Conservation (phyloP, 2,113 vertebrate species). For the Danionella cerebrum region DNA sequence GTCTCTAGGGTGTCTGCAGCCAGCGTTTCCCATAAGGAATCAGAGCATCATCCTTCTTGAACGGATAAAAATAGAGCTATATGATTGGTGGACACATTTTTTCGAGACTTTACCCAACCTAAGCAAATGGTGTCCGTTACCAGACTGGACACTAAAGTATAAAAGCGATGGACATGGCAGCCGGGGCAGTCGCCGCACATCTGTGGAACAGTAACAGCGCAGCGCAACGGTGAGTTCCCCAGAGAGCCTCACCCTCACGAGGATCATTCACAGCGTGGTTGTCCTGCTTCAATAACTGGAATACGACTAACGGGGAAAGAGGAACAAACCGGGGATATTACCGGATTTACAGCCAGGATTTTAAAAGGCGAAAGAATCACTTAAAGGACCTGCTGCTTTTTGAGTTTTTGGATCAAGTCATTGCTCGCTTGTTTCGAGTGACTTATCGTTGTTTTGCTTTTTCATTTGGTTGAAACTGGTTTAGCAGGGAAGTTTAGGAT, state of each 20-base stretch:
- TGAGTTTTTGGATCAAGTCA: not conserved
- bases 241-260: not conserved
- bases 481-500: too few relatives aligned
- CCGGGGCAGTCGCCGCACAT: constrained; percentile 23
- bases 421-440: not conserved
- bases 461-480: not conserved
- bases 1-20: constrained; percentile 10
- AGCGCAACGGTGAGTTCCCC: constrained; percentile 43
- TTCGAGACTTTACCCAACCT: constrained; percentile 42
- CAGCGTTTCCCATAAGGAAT: constrained; percentile 37
- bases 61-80: constrained; percentile 51
- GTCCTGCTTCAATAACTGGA: constrained; percentile 20
- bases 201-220: constrained; percentile 27
- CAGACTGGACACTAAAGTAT: constrained; percentile 29
- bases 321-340: constrained; percentile 23
- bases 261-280: not conserved
- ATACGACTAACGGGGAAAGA: constrained; percentile 28
- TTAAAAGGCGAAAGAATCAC: not conserved
- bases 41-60: constrained; percentile 35
- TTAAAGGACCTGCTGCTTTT: constrained; percentile 20
- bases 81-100: constrained; percentile 52
- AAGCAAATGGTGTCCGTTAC: constrained; percentile 48
- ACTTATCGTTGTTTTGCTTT: not conserved
- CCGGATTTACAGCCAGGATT: constrained; percentile 30
- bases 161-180: constrained; percentile 17